phyloP scores from a whole-genome alignment of 2,888 invertebrate species.

The Heteromyza rotundicornis region DNA sequence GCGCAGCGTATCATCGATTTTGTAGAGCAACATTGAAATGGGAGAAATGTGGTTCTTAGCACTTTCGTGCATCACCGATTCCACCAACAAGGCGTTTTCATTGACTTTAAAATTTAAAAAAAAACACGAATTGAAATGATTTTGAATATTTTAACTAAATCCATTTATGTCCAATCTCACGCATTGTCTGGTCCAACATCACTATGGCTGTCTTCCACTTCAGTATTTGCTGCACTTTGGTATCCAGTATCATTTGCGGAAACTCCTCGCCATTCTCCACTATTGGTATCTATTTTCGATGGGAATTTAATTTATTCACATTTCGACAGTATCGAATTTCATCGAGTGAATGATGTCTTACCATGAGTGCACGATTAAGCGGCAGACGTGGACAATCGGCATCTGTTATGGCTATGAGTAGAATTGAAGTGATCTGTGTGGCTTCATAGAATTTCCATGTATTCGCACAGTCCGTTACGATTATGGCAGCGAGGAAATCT shows the following conservation, averaged over 20 bases:
- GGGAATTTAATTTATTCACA: no score
- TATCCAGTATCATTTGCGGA: constrained; percentile 78
- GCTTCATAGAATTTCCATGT: constrained; percentile 76
- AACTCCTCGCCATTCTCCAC: constrained; percentile 75
- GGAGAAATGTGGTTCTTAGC: constrained; percentile 52
- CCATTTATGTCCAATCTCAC: constrained; percentile 64
- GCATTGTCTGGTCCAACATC: constrained; percentile 75
- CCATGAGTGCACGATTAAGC: constrained; percentile 70
- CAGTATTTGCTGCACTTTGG: constrained; percentile 70
- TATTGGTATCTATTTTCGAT: constrained; percentile 65
- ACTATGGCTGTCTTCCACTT: constrained; percentile 77
- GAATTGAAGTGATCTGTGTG: constrained; percentile 70
- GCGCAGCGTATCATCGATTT: constrained; percentile 48
- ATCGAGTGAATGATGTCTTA: constrained; percentile 27
- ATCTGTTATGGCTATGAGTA: constrained; percentile 79
- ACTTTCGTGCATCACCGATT: constrained; percentile 54
- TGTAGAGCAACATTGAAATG: constrained; percentile 54
- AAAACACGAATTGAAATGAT: not conserved
- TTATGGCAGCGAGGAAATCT: constrained; percentile 78
- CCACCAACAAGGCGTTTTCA: constrained; percentile 49
- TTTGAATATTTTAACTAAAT: not conserved
- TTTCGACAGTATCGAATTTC: not conserved
- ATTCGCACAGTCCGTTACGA: constrained; percentile 75
- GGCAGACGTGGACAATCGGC: constrained; percentile 81
- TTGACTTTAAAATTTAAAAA: no score